phyloP scores from a whole-genome alignment of 2,797 vertebrate genomes.

The Anableps anableps region DNA sequence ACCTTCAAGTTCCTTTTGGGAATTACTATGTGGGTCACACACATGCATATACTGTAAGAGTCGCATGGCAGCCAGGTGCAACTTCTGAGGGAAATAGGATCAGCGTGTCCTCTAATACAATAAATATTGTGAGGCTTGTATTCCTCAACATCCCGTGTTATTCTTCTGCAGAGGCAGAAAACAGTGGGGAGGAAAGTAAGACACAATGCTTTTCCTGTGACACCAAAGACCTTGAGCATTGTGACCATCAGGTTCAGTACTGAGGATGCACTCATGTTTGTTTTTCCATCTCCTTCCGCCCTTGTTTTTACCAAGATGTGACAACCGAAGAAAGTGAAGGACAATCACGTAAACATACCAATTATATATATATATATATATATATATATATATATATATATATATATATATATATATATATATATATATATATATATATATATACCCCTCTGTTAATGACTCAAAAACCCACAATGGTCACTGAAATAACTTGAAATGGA shows the following conservation, averaged over 20 bases:
- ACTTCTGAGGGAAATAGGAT: slow-evolving; percentile 40
- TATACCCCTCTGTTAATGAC: no score
- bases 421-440: no score
- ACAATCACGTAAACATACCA: background rate
- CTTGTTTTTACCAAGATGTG: slow-evolving; percentile 11
- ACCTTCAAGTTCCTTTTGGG: slow-evolving; percentile 18
- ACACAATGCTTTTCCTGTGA: slow-evolving; percentile 64
- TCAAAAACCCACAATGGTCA: no score
- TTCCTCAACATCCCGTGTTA: slow-evolving; percentile 53
- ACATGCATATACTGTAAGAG: slow-evolving; percentile 9
- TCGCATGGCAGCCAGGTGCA: slow-evolving; percentile 25
- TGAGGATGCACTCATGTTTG: slow-evolving; percentile 28
- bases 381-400: no score
- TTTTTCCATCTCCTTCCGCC: slow-evolving; percentile 21
- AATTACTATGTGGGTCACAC: slow-evolving; percentile 4
- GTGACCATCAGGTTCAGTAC: slow-evolving; percentile 25
- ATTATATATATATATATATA: no score
- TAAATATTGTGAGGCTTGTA: slow-evolving; percentile 43
- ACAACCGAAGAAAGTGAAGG: slow-evolving; percentile 31
- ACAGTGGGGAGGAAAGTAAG: slow-evolving; percentile 40
- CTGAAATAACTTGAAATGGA: no score
- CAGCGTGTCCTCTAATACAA: slow-evolving; percentile 35
- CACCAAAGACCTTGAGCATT: slow-evolving; percentile 41
- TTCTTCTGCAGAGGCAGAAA: slow-evolving; percentile 43
- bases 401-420: no score